These are phyloP conservation scores for Otus sunia DNA, from an alignment of 2,113 vertebrate species.

Conservation along the genomic window DNA sequence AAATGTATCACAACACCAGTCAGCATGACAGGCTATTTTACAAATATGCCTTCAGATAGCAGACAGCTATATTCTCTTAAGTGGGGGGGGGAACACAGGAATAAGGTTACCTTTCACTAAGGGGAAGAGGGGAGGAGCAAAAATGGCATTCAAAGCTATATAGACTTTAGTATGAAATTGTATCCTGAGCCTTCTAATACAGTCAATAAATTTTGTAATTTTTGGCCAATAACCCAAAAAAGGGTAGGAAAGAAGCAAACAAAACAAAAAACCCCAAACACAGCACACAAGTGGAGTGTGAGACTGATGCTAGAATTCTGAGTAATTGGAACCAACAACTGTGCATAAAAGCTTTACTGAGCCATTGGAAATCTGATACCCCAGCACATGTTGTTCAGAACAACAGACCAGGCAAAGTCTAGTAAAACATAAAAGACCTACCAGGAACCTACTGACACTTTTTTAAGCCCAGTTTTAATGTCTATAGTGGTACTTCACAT, in stretches of 20 bases:
- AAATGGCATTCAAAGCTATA: neutral
- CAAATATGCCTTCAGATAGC: neutral
- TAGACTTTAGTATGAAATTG: neutral
- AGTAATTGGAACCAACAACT: neutral
- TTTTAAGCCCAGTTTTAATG: neutral
- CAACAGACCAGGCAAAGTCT: neutral
- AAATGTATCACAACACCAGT: constrained; percentile 29
- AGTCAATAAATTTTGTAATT: neutral
- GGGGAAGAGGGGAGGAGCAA: neutral
- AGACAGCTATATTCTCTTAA: neutral
- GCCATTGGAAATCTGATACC: neutral
- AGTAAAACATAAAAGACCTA: neutral
- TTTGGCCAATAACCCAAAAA: neutral
- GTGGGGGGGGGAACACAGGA: neutral
- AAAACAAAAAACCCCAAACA: neutral
- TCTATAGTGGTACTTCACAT: neutral
- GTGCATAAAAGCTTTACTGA: neutral
- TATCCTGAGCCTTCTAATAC: neutral
- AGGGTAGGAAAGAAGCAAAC: neutral
- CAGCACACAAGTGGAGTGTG: neutral
- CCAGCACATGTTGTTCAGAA: neutral
- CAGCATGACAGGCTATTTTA: constrained; percentile 13
- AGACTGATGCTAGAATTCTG: neutral
- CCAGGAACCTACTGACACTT: neutral
- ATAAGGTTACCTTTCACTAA: neutral